Evolutionary conservation across 1,140 invertebrate species (phyloP).

Genomic region (Teleopsis dalmanni): DNA sequence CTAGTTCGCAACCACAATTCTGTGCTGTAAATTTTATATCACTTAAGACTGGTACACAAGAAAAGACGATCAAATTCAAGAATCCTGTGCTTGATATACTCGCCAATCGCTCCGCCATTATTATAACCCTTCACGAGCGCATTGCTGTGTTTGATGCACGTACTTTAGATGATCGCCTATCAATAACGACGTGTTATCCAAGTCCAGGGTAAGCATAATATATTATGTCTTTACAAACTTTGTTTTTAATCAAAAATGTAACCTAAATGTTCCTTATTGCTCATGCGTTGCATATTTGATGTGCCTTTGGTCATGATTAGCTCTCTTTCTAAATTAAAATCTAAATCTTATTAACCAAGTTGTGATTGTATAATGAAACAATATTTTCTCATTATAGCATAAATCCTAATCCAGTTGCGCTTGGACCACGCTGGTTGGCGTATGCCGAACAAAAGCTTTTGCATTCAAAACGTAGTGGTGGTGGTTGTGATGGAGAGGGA

Average conservation of each 20-base stretch:
- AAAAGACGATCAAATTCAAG: conserved; percentile 88
- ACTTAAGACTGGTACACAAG: conserved; percentile 78
- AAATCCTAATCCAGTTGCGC: conserved; percentile 80
- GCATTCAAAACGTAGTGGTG: conserved; percentile 74
- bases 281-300: too few relatives aligned
- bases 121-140: conserved; percentile 81
- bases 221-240: too few relatives aligned
- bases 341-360: neutral
- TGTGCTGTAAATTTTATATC: conserved; percentile 86
- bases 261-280: neutral
- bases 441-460: conserved; percentile 80
- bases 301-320: too few relatives aligned
- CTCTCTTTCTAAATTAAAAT: too few relatives aligned
- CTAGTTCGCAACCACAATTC: conserved; percentile 70
- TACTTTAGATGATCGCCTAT: conserved; percentile 76
- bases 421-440: conserved; percentile 73
- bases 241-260: neutral
- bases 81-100: conserved; percentile 79
- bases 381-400: conserved; percentile 49
- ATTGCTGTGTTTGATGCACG: conserved; percentile 86
- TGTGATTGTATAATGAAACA: neutral
- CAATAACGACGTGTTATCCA: conserved; percentile 83
- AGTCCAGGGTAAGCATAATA: conserved; percentile 52
- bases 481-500: conserved; percentile 68
- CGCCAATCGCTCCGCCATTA: conserved; percentile 73